Evolutionary conservation across 2,113 vertebrate species (phyloP).

Genomic region (Mobula birostris): DNA sequence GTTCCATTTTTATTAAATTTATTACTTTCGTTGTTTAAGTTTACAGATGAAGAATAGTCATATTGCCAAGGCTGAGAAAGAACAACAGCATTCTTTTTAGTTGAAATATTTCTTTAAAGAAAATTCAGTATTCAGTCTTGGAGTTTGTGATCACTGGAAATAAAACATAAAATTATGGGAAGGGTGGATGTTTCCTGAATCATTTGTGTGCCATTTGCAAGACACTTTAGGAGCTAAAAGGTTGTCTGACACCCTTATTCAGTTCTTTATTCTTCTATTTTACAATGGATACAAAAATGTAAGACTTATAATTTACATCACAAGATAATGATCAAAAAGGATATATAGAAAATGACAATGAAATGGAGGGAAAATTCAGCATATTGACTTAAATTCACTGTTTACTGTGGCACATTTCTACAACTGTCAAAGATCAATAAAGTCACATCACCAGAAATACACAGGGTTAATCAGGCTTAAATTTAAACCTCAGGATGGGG

Average conservation of each 20-base stretch:
- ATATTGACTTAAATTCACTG: too few species aligned
- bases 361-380: too few species aligned
- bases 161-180: not conserved
- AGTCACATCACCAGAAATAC: not conserved
- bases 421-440: not conserved
- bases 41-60: not conserved
- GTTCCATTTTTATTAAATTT: not conserved
- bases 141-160: not conserved
- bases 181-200: too few species aligned
- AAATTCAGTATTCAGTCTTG: not conserved
- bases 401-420: not conserved
- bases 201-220: not conserved
- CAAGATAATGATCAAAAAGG: not conserved
- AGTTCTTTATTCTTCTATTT: not conserved
- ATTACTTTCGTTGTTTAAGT: not conserved
- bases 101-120: not conserved
- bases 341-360: not conserved
- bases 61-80: not conserved
- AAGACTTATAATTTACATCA: not conserved
- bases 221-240: not conserved
- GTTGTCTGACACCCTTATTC: not conserved
- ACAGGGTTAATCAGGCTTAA: not conserved
- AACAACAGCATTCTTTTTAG: too few species aligned
- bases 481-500: not conserved
- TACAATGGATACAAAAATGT: not conserved